Percentiles rank a stretch among this genome's conserved stretches.
Conservation (phyloP, 1,140 invertebrate genomes). For the Myzus persicae region DNA sequence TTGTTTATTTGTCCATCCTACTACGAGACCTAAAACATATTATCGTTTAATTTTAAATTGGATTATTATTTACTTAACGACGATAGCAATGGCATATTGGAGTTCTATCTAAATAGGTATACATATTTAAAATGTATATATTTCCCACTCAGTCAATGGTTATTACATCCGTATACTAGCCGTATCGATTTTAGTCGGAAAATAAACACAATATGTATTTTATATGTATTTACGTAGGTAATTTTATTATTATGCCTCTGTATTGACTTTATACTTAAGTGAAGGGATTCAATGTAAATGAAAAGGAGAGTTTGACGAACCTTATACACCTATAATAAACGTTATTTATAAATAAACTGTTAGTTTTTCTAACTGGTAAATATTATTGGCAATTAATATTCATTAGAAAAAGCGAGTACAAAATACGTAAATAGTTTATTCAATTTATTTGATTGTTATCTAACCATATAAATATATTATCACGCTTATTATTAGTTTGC, state of each 20-base stretch:
- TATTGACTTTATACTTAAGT: background rate
- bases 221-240: background rate
- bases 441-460: background rate
- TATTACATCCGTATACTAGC: too few species aligned
- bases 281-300: background rate
- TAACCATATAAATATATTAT: background rate
- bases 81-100: background rate
- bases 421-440: background rate
- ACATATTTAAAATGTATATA: background rate
- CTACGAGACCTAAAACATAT: background rate
- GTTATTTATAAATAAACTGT: background rate
- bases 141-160: background rate
- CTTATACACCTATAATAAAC: background rate
- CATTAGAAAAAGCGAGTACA: background rate
- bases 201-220: too few species aligned
- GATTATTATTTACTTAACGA: background rate
- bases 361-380: background rate
- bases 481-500: background rate
- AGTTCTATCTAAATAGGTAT: background rate
- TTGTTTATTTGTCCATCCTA: too few species aligned
- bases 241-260: too few species aligned
- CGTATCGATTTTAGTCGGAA: background rate
- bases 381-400: background rate
- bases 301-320: background rate
- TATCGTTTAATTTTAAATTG: background rate